These are phyloP conservation scores for Phymorhynchus buccinoides DNA, from an alignment of 1,140 invertebrate species.

Conservation along the genomic window DNA sequence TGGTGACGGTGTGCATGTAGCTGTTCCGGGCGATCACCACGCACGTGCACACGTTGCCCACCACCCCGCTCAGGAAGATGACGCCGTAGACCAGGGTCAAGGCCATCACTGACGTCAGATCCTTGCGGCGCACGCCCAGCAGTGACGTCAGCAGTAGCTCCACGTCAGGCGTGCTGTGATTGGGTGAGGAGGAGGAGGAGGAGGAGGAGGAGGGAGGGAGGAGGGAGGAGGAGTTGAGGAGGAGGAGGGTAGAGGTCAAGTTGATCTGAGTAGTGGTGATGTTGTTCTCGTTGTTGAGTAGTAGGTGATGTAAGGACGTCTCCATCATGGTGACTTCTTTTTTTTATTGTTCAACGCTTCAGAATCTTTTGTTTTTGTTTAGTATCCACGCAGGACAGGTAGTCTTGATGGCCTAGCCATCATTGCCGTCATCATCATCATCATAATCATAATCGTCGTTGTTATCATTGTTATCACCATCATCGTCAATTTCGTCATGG, in stretches of 20 bases:
- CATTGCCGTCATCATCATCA: too few species aligned
- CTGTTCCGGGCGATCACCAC: conserved; percentile 64
- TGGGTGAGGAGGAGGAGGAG: too few species aligned
- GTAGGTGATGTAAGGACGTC: background rate
- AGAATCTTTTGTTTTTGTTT: too few species aligned
- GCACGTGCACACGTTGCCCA: conserved; percentile 68
- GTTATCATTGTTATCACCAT: too few species aligned
- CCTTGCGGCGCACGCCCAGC: conserved; percentile 52
- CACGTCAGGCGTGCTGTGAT: conserved; percentile 16
- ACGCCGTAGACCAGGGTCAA: conserved; percentile 61
- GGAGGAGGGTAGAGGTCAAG: background rate
- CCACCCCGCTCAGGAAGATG: conserved; percentile 63
- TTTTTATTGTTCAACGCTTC: too few species aligned
- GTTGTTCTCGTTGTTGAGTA: background rate
- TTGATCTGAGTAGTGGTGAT: background rate
- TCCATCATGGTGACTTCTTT: background rate
- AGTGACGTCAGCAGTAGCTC: conserved; percentile 38
- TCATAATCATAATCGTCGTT: too few species aligned
- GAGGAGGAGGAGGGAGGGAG: background rate
- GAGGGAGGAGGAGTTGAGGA: background rate
- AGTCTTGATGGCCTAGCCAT: too few species aligned
- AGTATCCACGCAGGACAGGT: too few species aligned
- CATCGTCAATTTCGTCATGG: too few species aligned
- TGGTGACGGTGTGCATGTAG: conserved; percentile 83
- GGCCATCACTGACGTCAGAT: conserved; percentile 46